Evolutionary conservation across 92 coral and sea anemone species (phyloP), one percentile per base, ranked within the genome.

Genomic region (Parazoanthus atlanticus): DNA sequence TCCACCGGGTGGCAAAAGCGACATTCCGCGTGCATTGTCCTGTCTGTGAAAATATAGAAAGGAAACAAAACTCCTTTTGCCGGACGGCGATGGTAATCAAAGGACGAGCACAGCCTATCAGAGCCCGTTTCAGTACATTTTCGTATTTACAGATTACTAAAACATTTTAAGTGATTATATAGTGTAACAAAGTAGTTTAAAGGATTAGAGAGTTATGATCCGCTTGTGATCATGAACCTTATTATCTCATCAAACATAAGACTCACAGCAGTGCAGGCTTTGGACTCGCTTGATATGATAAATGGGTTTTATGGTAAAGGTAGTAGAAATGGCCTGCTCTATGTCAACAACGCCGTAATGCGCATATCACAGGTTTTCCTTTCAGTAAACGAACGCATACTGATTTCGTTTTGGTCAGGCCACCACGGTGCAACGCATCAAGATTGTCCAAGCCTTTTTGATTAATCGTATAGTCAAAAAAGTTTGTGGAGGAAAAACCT

Each of bases 171-270:
- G 78, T 84, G 87, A 84, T 84, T 84, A 84, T 66, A 84, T 46
- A 84, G 33, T 30, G 78, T 43, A 84, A 29, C 87, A 84, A 84
- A 84, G 78, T 74, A 84, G 87, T 84, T 84, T 84, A 84, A 84
- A 30, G 87, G 87, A 84, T 84, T 84, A 84, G 28, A 84, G 87
- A 32, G 9, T 28, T 84, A 3, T 69, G 77, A 84, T 65, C 78
- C 87, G 87, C 74, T 84, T 84, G 77, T 84, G 87, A 84, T 72
- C 6, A 15, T 46, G 64, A 43, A 46, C 34, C 61, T 84, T 84
- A 84, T 84, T 84, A 84, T 84, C 87, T 84, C 87, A 84, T 84
- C 87, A 84, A 84, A 84, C 87, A 84, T 8, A 70, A 21, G 58
- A 69, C 38, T 36, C 38, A 36, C 36, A 46, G 28, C 8, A 10